These are phyloP conservation scores for Oreochromis mossambicus DNA, from an alignment of 2,797 vertebrate species.

Conservation along the genomic window DNA sequence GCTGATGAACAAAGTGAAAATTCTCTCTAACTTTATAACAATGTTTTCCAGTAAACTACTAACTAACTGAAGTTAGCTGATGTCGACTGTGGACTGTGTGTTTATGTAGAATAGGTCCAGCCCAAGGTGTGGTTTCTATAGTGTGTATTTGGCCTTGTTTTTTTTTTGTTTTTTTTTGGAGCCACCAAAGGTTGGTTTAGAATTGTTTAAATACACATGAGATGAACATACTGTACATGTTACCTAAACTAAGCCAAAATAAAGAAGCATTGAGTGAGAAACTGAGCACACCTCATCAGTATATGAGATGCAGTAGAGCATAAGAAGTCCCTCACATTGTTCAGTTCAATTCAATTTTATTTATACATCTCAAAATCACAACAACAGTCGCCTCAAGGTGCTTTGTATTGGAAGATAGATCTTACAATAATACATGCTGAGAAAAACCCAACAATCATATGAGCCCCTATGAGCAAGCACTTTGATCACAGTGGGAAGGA, in stretches of 20 bases:
- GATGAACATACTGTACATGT: no score
- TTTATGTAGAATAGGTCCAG: no score
- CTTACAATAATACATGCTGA: not conserved
- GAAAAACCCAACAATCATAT: not conserved
- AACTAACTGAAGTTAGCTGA: no score
- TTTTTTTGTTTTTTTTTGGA: fast-evolving
- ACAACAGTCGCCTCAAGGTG: not conserved
- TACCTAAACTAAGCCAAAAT: fast-evolving
- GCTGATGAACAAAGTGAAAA: no score
- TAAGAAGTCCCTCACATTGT: not conserved
- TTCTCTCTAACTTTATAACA: no score
- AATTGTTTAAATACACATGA: not conserved
- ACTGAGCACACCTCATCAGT: not conserved
- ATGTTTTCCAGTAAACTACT: no score
- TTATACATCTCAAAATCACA: not conserved
- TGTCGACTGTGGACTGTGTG: no score
- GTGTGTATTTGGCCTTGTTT: no score
- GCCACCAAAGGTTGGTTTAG: not conserved
- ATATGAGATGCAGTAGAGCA: not conserved
- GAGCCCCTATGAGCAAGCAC: not conserved
- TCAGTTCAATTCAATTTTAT: not conserved
- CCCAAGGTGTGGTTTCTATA: no score
- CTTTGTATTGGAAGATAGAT: not conserved
- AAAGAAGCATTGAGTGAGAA: not conserved
- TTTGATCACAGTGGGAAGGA: not conserved